These are phyloP conservation scores for Esox masquinongy DNA, from an alignment of 2,797 vertebrate genomes.

Conservation along the genomic window DNA sequence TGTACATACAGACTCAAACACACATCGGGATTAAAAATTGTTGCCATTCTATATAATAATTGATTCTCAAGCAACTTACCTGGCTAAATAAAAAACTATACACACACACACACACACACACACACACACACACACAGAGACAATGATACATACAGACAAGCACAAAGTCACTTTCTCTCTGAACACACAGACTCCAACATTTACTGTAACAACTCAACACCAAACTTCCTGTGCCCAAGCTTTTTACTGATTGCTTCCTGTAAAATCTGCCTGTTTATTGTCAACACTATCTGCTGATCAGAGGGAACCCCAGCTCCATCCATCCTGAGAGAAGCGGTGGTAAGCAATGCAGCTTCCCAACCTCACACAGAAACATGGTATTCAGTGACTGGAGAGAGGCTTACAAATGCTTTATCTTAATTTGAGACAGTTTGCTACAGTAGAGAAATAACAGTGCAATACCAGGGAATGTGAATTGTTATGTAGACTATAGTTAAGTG, in stretches of 20 bases:
- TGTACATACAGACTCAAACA: constrained; percentile 12
- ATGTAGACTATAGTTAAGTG: too few species aligned
- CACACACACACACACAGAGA: constrained; percentile 18
- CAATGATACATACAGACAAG: neutral
- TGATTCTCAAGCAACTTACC: too few species aligned
- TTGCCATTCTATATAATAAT: too few species aligned
- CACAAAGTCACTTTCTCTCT: neutral
- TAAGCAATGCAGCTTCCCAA: neutral
- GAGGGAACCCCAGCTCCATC: neutral
- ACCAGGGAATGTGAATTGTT: too few species aligned
- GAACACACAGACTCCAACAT: constrained; percentile 1
- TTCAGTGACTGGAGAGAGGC: neutral
- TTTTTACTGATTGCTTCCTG: neutral
- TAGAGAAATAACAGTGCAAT: neutral
- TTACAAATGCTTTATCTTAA: neutral
- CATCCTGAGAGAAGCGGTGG: neutral
- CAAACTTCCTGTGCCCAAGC: neutral
- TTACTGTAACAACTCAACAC: neutral
- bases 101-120: constrained; percentile 29
- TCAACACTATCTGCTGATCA: neutral
- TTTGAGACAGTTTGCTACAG: neutral
- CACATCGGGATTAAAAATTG: too few species aligned
- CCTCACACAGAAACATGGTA: neutral
- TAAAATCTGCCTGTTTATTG: neutral
- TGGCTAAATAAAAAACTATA: neutral